phyloP scores from a whole-genome alignment of 2,113 vertebrate genomes.

The Machaerirhynchus nigripectus region DNA sequence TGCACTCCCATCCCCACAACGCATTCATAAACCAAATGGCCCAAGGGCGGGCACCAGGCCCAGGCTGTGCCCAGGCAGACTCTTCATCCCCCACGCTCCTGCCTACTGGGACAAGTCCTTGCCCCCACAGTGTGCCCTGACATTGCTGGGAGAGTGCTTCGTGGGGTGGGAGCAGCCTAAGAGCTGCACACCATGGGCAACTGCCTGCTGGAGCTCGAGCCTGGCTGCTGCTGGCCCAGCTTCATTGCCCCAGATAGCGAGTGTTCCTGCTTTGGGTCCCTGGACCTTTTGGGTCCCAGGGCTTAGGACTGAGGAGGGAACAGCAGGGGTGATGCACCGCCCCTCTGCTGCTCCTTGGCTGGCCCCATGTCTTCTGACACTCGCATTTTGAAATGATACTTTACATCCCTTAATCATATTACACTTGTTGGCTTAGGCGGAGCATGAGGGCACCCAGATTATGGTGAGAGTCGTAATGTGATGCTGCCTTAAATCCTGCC shows the following conservation, averaged over 20 bases:
- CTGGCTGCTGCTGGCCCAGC: background rate
- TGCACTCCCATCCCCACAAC: background rate
- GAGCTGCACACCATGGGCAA: accelerated
- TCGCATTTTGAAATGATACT: accelerated
- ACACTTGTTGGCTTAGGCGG: background rate
- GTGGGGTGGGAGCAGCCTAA: background rate
- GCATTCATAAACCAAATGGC: background rate
- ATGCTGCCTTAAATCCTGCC: background rate
- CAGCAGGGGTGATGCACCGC: background rate
- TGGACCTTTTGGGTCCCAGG: too few relatives aligned
- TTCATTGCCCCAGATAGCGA: accelerated
- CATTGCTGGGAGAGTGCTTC: accelerated
- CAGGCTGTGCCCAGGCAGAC: accelerated
- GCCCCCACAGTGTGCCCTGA: accelerated
- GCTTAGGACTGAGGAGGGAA: background rate
- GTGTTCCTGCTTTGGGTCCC: background rate
- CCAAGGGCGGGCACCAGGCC: accelerated
- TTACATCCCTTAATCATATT: background rate
- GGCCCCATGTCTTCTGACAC: background rate
- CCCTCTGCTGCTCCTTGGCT: background rate
- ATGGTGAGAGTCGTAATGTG: background rate
- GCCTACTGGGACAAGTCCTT: background rate
- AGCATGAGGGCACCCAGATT: background rate
- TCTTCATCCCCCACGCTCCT: background rate
- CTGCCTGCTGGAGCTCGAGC: accelerated